These are phyloP conservation scores for Rhabdornis inornatus DNA, from an alignment of 2,113 vertebrate genomes.

Conservation along the genomic window DNA sequence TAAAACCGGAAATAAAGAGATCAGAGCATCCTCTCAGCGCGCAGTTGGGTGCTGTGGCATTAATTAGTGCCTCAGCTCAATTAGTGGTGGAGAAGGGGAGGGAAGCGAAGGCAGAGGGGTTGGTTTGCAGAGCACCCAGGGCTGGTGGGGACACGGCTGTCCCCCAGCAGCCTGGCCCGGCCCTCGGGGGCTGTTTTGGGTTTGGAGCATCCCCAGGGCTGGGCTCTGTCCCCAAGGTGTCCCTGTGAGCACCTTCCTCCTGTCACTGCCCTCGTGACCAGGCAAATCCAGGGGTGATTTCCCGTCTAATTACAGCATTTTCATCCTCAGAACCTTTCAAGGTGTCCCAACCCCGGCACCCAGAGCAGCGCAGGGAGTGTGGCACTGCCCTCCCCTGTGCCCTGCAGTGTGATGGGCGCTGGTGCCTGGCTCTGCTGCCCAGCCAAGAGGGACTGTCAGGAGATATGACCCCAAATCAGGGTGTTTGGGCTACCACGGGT, in stretches of 20 bases:
- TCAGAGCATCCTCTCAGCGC: background rate
- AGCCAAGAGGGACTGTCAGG: background rate
- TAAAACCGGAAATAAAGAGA: accelerated
- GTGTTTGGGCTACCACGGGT: accelerated
- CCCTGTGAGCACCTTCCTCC: background rate
- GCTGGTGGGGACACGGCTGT: background rate
- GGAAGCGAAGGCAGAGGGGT: background rate
- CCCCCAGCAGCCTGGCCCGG: background rate
- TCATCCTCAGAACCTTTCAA: background rate
- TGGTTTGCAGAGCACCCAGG: background rate
- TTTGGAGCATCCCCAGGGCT: background rate
- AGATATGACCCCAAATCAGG: background rate
- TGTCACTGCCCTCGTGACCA: accelerated
- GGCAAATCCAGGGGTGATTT: accelerated
- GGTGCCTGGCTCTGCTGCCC: background rate
- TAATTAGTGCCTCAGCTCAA: background rate
- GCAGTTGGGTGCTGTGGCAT: background rate
- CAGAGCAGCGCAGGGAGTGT: background rate
- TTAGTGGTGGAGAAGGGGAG: no score
- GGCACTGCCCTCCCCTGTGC: background rate
- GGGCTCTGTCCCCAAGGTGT: accelerated
- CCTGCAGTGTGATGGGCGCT: background rate
- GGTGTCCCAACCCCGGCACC: accelerated
- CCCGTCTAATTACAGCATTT: accelerated
- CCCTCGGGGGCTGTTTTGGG: background rate